These are phyloP conservation scores for Thamnaconus septentrionalis DNA, from an alignment of 2,113 vertebrate species.

Conservation along the genomic window DNA sequence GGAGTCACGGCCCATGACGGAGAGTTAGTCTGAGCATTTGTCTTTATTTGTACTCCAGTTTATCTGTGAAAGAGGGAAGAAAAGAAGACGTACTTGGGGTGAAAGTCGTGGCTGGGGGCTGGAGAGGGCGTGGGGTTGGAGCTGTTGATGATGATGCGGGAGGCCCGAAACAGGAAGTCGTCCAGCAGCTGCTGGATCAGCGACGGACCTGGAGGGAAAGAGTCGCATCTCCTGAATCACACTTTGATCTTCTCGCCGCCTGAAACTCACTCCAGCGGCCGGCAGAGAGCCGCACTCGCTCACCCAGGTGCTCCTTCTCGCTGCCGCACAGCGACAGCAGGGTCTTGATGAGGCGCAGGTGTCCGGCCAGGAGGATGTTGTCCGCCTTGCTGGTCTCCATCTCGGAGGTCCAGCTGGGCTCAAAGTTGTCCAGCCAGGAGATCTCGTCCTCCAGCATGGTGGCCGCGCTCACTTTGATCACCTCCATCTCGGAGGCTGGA, in stretches of 20 bases:
- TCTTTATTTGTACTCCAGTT: not conserved
- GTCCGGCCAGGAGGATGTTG: conserved; percentile 93
- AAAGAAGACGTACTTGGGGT: conserved; percentile 86
- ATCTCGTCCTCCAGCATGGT: conserved; percentile 98
- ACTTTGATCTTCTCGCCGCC: too few species aligned
- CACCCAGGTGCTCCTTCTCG: conserved; percentile 97
- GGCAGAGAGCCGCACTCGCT: conserved; percentile 4
- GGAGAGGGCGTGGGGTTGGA: conserved; percentile 88
- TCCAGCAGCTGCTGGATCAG: conserved; percentile 96
- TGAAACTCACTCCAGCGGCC: not conserved
- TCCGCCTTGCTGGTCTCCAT: conserved; percentile 96
- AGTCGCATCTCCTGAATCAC: not conserved
- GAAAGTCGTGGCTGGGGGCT: conserved; percentile 93
- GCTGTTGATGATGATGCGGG: conserved; percentile 97
- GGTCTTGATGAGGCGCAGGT: conserved; percentile 95
- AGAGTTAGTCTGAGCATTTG: not conserved
- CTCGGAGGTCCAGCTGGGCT: conserved; percentile 93
- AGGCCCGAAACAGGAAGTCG: conserved; percentile 97
- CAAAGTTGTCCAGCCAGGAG: conserved; percentile 98
- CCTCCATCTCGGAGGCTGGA: conserved; percentile 95
- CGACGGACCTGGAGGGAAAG: conserved; percentile 83
- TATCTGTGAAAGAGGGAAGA: not conserved
- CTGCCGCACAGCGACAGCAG: conserved; percentile 93
- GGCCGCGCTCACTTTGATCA: conserved; percentile 89
- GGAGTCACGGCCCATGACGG: not conserved